Evolutionary conservation across 2,888 invertebrate genomes (phyloP).

Genomic region (Iphiclides podalirius): DNA sequence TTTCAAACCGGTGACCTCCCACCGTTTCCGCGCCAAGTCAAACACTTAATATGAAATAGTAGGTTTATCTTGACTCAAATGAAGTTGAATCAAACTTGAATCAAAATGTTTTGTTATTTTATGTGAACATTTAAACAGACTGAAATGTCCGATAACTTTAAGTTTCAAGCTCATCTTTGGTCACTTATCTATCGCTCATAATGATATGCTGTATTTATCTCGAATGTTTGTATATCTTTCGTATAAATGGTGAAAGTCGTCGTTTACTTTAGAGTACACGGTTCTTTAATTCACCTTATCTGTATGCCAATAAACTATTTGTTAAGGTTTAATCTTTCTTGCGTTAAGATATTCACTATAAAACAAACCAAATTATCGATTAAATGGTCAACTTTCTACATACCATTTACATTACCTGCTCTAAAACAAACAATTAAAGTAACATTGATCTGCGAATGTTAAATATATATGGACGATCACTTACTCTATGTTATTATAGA

Average conservation of each 20-base stretch:
- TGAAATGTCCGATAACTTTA: not conserved
- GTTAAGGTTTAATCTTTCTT: slow-evolving; percentile 6
- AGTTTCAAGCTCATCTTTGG: not conserved
- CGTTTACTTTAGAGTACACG: not conserved
- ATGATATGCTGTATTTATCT: slow-evolving; percentile 16
- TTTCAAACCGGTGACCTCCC: too few relatives aligned
- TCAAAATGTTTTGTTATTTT: not conserved
- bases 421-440: not conserved
- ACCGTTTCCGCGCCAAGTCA: too few relatives aligned
- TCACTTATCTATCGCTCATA: slow-evolving; percentile 4
- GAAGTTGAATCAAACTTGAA: too few relatives aligned
- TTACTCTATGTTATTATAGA: not conserved
- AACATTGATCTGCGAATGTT: not conserved
- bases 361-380: slow-evolving; percentile 6
- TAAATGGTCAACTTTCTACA: slow-evolving; percentile 11
- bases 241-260: slow-evolving; percentile 4
- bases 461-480: not conserved
- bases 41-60: not conserved
- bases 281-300: slow-evolving; percentile 13
- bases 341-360: slow-evolving; percentile 11
- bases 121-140: not conserved
- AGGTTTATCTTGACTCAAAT: not conserved
- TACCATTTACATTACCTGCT: not conserved
- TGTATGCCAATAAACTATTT: slow-evolving; percentile 10
- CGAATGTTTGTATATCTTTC: slow-evolving; percentile 5